Base-by-base conservation (phyloP, 2,888 invertebrate genomes). In the Luperina nickerlii region DNA sequence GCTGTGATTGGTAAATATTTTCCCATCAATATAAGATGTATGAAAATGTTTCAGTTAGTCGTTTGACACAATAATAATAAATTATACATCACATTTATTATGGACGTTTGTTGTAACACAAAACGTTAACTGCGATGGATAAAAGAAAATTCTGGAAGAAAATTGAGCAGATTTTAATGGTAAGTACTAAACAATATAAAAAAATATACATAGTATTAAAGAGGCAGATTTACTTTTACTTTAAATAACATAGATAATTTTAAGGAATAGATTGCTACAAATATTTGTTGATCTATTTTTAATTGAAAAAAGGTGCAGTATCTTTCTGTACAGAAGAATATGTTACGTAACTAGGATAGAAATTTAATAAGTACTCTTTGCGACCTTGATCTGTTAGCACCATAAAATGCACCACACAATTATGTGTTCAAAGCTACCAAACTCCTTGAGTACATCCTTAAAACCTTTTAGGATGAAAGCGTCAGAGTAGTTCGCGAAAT, bases 351-450 rank as follows among this genome's bases (percentile, higher is more conserved):
- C 78, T 62, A 38, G 27, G 18, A 71, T 24, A 60, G 1, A 20
- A 38, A 42, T 60, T 51, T 24, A 45, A n/a, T 65, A 83, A 78
- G 78, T 79, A 84, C 68, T 67, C 11, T 82, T 60, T 67, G 78
- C 18, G 8, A 70, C 32, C 15, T 65, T 20, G n/a, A 4, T n/a
- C 18, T 38, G 11, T 71, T 60, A 84, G 82, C 82, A 82, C 85
- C 85, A 65, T n/a, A 69, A 24, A 42, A 42, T 67, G 18, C 60
- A 67, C 45, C 18, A 54, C 24, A 62, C 60, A 24, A 57, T 38
- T 27, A 38, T 76, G 24, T 42, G 15, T 48, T 38, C 24, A 38
- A 76, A 48, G 38, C 18, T 45, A 68, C 32, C n/a, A 24, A 51
- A 81, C 48, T 48, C 18, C 8, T 62, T 42, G 20, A 48, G 38